These are phyloP conservation scores for Labeo rohita DNA, from an alignment of 2,113 vertebrate genomes.

Conservation along the genomic window DNA sequence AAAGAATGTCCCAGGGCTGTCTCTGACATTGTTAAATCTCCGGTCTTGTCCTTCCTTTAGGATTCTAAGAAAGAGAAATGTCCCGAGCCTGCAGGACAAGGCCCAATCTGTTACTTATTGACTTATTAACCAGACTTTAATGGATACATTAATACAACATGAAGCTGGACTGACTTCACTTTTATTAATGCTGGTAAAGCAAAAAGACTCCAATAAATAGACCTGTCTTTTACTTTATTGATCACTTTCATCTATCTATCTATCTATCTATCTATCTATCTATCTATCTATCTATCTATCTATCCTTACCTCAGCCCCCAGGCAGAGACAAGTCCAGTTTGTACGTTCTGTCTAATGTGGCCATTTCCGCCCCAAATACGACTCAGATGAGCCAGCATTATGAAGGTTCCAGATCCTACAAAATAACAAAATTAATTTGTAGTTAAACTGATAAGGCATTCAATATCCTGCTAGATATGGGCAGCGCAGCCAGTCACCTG, in stretches of 20 bases:
- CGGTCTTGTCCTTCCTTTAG: constrained; percentile 79
- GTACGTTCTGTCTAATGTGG: constrained; percentile 76
- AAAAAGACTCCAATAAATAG: not conserved
- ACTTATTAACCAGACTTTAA: constrained; percentile 73
- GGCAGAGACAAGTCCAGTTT: constrained; percentile 76
- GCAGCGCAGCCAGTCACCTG: constrained; percentile 39
- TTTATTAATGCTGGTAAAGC: not conserved
- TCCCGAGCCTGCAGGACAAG: constrained; percentile 72
- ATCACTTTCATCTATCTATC: not conserved
- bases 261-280: constrained; percentile 16
- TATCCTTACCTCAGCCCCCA: constrained; percentile 77
- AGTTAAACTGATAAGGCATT: constrained; percentile 16
- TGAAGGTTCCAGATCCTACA: constrained; percentile 78
- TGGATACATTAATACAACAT: constrained; percentile 51
- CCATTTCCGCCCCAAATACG: constrained; percentile 74
- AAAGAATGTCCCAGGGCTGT: constrained; percentile 78
- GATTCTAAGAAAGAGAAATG: constrained; percentile 81
- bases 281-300: not conserved
- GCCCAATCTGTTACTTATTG: constrained; percentile 67
- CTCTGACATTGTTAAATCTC: constrained; percentile 78
- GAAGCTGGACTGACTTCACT: constrained; percentile 20
- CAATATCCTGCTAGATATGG: constrained; percentile 15
- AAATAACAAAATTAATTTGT: constrained; percentile 31
- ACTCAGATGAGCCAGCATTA: constrained; percentile 80
- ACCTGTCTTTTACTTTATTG: not conserved